phyloP scores from a whole-genome alignment of 1,140 invertebrate genomes.

The Telenomus remus region DNA sequence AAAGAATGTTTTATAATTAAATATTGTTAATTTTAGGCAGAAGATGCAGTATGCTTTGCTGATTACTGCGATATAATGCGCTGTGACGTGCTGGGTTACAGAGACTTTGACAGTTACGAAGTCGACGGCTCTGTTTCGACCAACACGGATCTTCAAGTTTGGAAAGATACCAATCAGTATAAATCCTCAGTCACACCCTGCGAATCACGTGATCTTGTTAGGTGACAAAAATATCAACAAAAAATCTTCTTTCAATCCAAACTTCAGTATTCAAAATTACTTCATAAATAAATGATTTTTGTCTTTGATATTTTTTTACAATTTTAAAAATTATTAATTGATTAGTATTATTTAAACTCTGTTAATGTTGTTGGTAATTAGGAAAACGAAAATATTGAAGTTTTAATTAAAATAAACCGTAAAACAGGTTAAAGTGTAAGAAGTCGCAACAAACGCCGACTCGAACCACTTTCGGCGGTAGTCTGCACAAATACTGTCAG shows the following conservation, averaged over 20 bases:
- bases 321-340: too few relatives aligned
- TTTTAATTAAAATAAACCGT: neutral
- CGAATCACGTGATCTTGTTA: constrained; percentile 70
- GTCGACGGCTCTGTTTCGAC: constrained; percentile 67
- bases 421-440: constrained; percentile 40
- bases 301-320: too few relatives aligned
- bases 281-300: too few relatives aligned
- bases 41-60: constrained; percentile 92
- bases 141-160: constrained; percentile 56
- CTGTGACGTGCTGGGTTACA: constrained; percentile 88
- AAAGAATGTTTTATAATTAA: too few relatives aligned
- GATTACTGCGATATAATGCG: constrained; percentile 97
- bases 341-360: too few relatives aligned
- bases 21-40: constrained; percentile 80
- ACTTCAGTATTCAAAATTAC: too few relatives aligned
- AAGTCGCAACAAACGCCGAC: constrained; percentile 43
- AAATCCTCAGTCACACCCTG: constrained; percentile 78
- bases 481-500: constrained; percentile 47
- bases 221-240: constrained; percentile 44
- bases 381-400: neutral
- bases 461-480: constrained; percentile 33
- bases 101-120: constrained; percentile 79
- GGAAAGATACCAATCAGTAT: constrained; percentile 65
- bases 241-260: too few relatives aligned
- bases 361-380: too few relatives aligned